These are phyloP conservation scores for Acanthococcus lagerstroemiae DNA, from an alignment of 2,888 invertebrate species.

Conservation along the genomic window DNA sequence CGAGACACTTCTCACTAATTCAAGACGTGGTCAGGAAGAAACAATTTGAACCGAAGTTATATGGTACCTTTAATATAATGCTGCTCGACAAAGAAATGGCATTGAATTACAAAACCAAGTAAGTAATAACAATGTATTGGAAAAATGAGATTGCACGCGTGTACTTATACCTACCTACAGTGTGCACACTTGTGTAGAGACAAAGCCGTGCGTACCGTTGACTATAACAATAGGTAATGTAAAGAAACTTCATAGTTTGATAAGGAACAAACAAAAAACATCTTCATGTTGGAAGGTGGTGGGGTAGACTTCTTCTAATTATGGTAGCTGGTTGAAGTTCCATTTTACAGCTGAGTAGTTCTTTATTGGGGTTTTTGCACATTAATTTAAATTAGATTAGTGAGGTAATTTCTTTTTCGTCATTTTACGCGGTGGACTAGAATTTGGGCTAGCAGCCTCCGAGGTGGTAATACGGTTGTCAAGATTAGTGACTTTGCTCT, in stretches of 20 bases:
- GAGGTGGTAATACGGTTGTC: not conserved
- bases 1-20: not conserved
- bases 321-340: not conserved
- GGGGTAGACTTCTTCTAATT: not conserved
- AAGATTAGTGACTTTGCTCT: not conserved
- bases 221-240: too few relatives aligned
- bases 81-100: not conserved
- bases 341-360: not conserved
- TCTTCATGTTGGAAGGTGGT: too few relatives aligned
- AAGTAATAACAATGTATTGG: not conserved
- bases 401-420: not conserved
- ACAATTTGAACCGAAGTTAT: not conserved
- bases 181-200: too few relatives aligned
- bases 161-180: too few relatives aligned
- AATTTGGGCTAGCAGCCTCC: not conserved
- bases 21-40: not conserved
- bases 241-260: too few relatives aligned
- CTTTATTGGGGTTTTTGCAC: not conserved
- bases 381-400: not conserved
- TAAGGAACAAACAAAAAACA: too few relatives aligned
- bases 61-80: not conserved
- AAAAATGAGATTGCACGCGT: not conserved
- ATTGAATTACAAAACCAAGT: not conserved
- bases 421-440: not conserved
- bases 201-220: too few relatives aligned